A percentile compares a stretch with the other conserved stretches of the same genome.
Conservation (phyloP, 2,888 invertebrate genomes). For the Elmis aenea region DNA sequence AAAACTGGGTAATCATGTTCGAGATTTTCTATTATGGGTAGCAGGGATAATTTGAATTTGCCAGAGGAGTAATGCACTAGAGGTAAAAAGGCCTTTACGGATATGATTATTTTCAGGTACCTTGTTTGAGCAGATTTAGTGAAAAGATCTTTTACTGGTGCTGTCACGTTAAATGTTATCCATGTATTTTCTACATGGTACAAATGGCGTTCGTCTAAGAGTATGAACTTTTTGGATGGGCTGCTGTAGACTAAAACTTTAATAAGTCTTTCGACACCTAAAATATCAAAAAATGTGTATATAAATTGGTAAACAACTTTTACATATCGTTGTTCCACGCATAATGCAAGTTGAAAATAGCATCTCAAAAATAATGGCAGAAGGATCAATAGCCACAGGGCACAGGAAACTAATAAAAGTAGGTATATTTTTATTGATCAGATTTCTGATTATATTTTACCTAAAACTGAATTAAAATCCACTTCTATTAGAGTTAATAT, state of each 20-base stretch:
- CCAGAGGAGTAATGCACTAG: conserved; percentile 18
- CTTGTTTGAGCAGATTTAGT: conserved; percentile 15
- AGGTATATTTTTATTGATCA: too few relatives aligned
- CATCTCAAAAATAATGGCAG: too few relatives aligned
- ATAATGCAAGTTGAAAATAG: too few relatives aligned
- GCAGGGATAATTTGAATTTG: conserved; percentile 37
- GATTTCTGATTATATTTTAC: conserved; percentile 5
- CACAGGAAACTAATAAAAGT: too few relatives aligned
- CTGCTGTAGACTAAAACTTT: conserved; percentile 37
- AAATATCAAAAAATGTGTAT: conserved; percentile 10
- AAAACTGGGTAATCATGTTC: conserved; percentile 44
- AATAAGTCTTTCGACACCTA: conserved; percentile 32
- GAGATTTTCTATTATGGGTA: conserved; percentile 35
- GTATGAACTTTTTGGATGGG: conserved; percentile 25
- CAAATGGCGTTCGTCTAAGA: conserved; percentile 33
- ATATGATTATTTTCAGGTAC: conserved; percentile 37
- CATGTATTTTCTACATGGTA: conserved; percentile 41
- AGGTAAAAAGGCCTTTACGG: conserved; percentile 31
- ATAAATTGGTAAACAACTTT: too few relatives aligned
- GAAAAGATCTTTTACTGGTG: conserved; percentile 28
- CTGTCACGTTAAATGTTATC: conserved; percentile 41
- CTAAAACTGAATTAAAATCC: conserved; percentile 15
- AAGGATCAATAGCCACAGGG: too few relatives aligned
- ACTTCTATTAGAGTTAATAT: conserved; percentile 39
- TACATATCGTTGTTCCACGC: too few relatives aligned